A percentile compares a stretch with the other conserved stretches of the same genome.
Conservation (phyloP, 2,797 vertebrate species). For the Ctenopoma multispine region DNA sequence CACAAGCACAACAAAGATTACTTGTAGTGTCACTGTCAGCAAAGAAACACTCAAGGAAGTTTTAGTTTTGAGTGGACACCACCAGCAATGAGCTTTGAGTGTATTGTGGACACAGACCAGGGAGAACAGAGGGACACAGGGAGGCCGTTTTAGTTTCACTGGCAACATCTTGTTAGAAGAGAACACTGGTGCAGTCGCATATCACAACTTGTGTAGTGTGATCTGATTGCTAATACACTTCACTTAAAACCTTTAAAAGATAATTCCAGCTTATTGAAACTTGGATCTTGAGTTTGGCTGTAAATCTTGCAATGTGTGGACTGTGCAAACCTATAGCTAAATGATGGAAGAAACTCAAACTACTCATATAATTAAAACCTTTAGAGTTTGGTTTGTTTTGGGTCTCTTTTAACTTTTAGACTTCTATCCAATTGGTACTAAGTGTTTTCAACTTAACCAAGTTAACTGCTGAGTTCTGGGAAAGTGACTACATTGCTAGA, state of each 20-base stretch:
- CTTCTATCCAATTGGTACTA: not conserved
- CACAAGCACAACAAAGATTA: slow-evolving; percentile 31
- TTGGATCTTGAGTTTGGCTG: not conserved
- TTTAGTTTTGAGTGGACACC: slow-evolving; percentile 55
- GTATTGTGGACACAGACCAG: slow-evolving; percentile 45
- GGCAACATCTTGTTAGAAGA: slow-evolving; percentile 59
- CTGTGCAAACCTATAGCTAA: not conserved
- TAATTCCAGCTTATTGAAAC: slow-evolving; percentile 7
- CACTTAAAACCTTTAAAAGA: slow-evolving; percentile 2
- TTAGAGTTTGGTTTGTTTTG: not conserved
- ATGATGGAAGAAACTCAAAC: not conserved
- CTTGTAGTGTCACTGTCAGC: slow-evolving; percentile 38
- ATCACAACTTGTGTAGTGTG: not conserved
- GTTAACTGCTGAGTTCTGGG: not conserved
- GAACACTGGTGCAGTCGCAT: slow-evolving; percentile 37
- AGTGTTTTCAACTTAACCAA: not conserved
- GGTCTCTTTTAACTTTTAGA: not conserved
- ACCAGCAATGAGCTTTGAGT: slow-evolving; percentile 36
- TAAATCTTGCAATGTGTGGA: not conserved
- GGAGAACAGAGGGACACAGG: slow-evolving; percentile 59
- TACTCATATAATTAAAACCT: not conserved
- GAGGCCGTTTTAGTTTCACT: slow-evolving; percentile 51
- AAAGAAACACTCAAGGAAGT: slow-evolving; percentile 49
- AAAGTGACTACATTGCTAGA: not conserved
- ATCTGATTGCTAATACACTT: slow-evolving; percentile 2